These are phyloP conservation scores for Trichacis sp. DNA, from an alignment of 2,888 invertebrate species.

Conservation along the genomic window DNA sequence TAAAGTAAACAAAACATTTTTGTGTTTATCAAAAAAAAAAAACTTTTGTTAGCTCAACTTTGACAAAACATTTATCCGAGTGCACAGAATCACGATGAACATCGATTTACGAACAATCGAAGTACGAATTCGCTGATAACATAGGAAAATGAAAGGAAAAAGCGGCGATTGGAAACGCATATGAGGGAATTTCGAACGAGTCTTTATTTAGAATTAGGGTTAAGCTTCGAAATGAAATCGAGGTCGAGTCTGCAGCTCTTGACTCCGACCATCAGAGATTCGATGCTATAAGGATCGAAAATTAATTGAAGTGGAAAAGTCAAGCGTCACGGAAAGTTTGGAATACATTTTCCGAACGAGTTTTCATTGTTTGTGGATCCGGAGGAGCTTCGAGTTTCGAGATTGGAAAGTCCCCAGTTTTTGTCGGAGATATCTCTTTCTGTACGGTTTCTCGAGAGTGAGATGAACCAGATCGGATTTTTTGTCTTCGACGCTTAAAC, in stretches of 20 bases:
- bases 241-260: slow-evolving; percentile 5
- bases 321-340: background rate
- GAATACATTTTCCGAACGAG: background rate
- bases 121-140: background rate
- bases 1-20: too few species aligned
- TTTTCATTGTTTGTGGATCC: background rate
- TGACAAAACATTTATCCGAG: too few species aligned
- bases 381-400: background rate
- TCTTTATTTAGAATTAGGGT: slow-evolving; percentile 8
- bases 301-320: slow-evolving; percentile 4
- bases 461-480: too few species aligned
- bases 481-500: background rate
- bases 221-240: slow-evolving; percentile 5
- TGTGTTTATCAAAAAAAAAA: too few species aligned
- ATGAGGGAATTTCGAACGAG: slow-evolving; percentile 1
- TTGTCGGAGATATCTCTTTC: background rate
- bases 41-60: too few species aligned
- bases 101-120: background rate
- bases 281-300: background rate
- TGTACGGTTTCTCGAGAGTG: too few species aligned
- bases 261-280: background rate
- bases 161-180: background rate
- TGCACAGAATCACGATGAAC: too few species aligned
- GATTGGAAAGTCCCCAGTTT: background rate
- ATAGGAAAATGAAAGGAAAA: background rate